Percentiles rank a stretch among this genome's conserved stretches.
phyloP scores from a whole-genome alignment of 2,888 invertebrate species.

The Andrena hattorfiana region DNA sequence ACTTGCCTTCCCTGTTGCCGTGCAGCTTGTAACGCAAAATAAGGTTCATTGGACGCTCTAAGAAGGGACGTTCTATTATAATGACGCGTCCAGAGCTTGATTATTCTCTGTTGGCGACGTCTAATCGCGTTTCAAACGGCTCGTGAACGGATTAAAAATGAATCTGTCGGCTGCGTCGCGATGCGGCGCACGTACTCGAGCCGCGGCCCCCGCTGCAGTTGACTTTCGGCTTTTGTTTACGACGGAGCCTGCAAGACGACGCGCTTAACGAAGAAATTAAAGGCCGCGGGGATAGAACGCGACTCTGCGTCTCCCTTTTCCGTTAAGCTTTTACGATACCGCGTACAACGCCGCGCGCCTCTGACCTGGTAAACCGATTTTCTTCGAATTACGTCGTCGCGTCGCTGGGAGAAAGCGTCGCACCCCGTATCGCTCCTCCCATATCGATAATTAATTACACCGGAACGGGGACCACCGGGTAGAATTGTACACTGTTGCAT shows the following conservation, averaged over 20 bases:
- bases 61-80: constrained; percentile 11
- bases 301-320: constrained; percentile 53
- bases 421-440: constrained; percentile 7
- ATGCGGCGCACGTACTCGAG: constrained; percentile 2
- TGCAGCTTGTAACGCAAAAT: no score
- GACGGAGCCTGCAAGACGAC: constrained; percentile 16
- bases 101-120: constrained; percentile 41
- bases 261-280: constrained; percentile 65
- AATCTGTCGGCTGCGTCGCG: constrained; percentile 17
- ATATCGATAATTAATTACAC: constrained; percentile 20
- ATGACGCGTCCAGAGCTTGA: not conserved
- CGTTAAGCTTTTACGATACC: constrained; percentile 66
- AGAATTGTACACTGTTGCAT: constrained; percentile 14
- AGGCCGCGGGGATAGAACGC: constrained; percentile 23
- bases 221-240: constrained; percentile 49
- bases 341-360: constrained; percentile 43
- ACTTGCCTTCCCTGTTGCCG: no score
- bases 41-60: no score
- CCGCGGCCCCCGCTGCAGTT: constrained; percentile 1
- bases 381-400: constrained; percentile 36
- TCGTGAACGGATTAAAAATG: constrained; percentile 30
- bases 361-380: constrained; percentile 52
- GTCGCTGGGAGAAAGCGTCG: constrained; percentile 31
- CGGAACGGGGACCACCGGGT: not conserved
- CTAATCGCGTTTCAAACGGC: constrained; percentile 40